Evolutionary conservation across 2,888 invertebrate species (phyloP), one percentile per base, ranked within the genome.

Genomic region (Oscheius sp.): DNA sequence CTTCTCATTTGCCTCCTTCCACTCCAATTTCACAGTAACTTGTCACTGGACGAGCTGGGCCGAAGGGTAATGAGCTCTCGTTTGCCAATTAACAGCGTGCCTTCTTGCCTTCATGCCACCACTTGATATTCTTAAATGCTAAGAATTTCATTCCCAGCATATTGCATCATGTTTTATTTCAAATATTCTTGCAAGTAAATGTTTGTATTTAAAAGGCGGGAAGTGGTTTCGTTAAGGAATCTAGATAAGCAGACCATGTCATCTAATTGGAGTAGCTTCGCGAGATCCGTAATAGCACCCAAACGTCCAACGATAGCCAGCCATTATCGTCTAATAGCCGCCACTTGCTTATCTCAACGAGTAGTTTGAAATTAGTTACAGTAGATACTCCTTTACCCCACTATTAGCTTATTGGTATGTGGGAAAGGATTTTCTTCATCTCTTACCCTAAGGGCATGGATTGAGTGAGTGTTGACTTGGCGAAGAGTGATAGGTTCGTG

Each of bases 21-120:
- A 50, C 64, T 64, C 64, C 50, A 51, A 64, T 64, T 64, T 64
- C 64, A 64, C 64, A 64, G 64, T 64, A 64, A 64, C 64, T 50
- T 51, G 51, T 50, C 64, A 51, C 59, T 44, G 41, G 54, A n/a
- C 20, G 17, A 36, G 26, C 59, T 59, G 59, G 59, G 54, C 44
- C 44, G 59, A 30, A 44, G 44, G 59, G 38, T 64, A 62, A 62
- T 62, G 62, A 62, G 62, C 47, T 62, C 49, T 45, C 62, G 62
- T 49, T 59, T 59, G 59, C 59, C 59, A 59, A 59, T 59, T 59
- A 59, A 59, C 59, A 59, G 22, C 41, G 44, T 44, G 59, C 59
- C 59, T 59, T 41, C 59, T 59, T 41, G n/a, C 59, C 26, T 26
- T 2, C 38, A 20, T 57, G 20, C 20, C 57, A 41, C 44, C 59